Conservation (phyloP, 2,888 invertebrate genomes). For the Drosophila ezoana region DNA sequence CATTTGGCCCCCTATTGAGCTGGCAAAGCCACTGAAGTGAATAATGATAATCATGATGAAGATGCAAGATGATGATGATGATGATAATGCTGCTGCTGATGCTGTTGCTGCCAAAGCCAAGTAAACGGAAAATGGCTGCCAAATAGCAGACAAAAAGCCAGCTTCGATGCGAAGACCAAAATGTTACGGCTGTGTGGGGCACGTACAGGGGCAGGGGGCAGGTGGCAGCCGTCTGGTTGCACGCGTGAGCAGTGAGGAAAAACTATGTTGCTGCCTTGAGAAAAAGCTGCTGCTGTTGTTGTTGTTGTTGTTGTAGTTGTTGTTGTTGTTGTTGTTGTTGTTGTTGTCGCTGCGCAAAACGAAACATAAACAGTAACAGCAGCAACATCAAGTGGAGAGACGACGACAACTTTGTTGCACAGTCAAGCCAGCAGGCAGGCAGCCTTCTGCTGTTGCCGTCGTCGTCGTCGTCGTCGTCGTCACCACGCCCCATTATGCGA, state of each 20-base stretch:
- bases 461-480: conserved; percentile 39
- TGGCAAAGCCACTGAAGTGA: conserved; percentile 43
- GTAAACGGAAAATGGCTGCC: conserved; percentile 70
- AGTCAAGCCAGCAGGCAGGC: conserved; percentile 27
- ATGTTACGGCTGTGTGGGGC: too few relatives aligned
- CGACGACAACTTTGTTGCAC: conserved; percentile 51
- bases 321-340: conserved; percentile 24
- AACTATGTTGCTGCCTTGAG: conserved; percentile 72
- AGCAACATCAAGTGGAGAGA: conserved; percentile 50
- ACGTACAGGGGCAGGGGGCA: background rate
- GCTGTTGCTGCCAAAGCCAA: conserved; percentile 19
- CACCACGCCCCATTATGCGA: conserved; percentile 83
- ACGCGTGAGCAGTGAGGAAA: conserved; percentile 76
- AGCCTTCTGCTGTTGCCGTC: conserved; percentile 23
- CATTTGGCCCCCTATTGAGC: conserved; percentile 21
- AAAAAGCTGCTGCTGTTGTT: conserved; percentile 43
- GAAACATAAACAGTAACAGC: conserved; percentile 79
- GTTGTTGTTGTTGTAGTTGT: conserved; percentile 20
- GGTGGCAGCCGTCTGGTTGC: conserved; percentile 48
- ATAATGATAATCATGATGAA: conserved; percentile 30
- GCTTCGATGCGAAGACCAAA: conserved; percentile 17
- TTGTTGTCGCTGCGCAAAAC: conserved; percentile 69
- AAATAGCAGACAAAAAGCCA: conserved; percentile 45
- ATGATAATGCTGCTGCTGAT: conserved; percentile 26
- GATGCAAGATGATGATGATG: conserved; percentile 20